A percentile compares a stretch with the other conserved stretches of the same genome.
Conservation (phyloP, 2,888 invertebrate species). For the Pterobdella sp. region DNA sequence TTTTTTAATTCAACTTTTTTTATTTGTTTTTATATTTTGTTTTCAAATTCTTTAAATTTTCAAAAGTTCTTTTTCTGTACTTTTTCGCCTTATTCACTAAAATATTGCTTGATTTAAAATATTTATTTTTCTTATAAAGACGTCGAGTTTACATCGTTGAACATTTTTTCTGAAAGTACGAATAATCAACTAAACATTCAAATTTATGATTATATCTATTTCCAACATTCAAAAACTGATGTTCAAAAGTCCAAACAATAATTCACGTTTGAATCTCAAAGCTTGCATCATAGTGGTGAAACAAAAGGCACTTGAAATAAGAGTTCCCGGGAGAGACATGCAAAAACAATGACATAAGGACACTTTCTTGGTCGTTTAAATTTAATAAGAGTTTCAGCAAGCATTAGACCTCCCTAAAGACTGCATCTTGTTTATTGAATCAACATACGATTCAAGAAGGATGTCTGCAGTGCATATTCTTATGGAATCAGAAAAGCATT, state of each 20-base stretch:
- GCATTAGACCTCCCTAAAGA: background rate
- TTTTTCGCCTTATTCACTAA: background rate
- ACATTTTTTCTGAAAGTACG: no score
- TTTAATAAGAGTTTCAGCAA: slow-evolving; percentile 8
- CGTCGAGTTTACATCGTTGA: no score
- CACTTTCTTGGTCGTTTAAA: background rate
- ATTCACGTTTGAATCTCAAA: no score
- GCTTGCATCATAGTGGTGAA: no score
- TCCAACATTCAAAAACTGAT: background rate
- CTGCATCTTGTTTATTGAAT: background rate
- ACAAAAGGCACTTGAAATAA: background rate
- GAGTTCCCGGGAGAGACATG: background rate
- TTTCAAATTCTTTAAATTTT: background rate
- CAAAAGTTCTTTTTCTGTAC: background rate
- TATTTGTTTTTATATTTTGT: background rate
- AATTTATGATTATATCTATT: no score
- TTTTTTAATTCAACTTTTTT: background rate
- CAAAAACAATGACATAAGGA: background rate
- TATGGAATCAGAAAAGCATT: no score
- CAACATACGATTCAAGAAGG: background rate
- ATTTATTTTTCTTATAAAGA: no score
- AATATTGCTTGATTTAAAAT: no score
- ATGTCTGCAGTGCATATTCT: background rate
- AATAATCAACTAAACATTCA: no score
- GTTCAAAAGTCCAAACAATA: no score